Evolutionary conservation across 2,888 invertebrate genomes (phyloP), one percentile per base, ranked within the genome.

Genomic region (Drosophila limbata): DNA sequence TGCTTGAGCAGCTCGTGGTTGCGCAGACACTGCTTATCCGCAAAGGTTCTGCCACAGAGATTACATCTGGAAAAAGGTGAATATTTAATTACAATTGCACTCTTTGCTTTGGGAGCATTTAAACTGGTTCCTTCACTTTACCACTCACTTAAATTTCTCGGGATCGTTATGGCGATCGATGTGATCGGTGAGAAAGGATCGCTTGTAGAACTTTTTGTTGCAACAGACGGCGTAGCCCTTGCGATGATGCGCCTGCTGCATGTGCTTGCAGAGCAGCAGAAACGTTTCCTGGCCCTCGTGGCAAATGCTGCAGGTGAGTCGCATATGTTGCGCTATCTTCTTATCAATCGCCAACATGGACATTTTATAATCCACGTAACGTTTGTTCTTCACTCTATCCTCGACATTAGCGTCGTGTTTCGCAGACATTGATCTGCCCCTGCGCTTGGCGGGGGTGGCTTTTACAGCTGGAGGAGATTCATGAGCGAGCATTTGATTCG

Each of bases 111-210:
- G 0, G 33, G 10, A 3, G 4, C 0, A 5, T n/a, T 21, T 15
- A 1, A 0, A 2, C 21, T 21, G 35, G 45, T 51, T 15, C 61
- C 57, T 21, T 51, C 70, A 82, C 78, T 67, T 71, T 74, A 79
- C 77, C 73, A 79, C 77, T 77, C 84, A 91, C 91, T 91, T 92
- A 55, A 91, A 92, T 66, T 90, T 90, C 63, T 92, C 91, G 2
- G 92, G 92, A 84, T 92, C 90, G 10, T 89, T 62, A 70, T 92
- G 92, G 3, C 90, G 88, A 45, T 91, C 90, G 1, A 92, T 91
- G 63, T 92, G 92, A 53, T 92, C 92, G 5, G 92, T 86, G 45
- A 92, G 84, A 10, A 90, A 84, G 5, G 90, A 88, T 1, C 92
- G 88, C 45, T 91, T 91, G 45, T 88, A 90, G 44, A 92, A 91